Base-by-base conservation (phyloP, 2,888 invertebrate genomes). In the Penaeus monodon region DNA sequence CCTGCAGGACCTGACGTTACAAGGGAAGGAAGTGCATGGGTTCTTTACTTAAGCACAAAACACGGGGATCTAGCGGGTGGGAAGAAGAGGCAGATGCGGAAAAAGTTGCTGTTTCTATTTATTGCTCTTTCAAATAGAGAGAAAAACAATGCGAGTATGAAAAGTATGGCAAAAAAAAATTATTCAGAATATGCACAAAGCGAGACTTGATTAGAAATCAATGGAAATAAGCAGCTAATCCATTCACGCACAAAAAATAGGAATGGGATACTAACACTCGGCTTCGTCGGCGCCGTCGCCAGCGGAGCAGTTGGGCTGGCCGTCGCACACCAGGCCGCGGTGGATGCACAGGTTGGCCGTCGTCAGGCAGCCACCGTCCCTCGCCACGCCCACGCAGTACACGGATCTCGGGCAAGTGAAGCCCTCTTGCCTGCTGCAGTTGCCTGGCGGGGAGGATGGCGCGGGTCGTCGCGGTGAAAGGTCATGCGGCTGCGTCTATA, bases 261-360 rank as follows among this genome's bases (percentile, higher is more conserved):
- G 22, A 63, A 24, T 17, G 33, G 17, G 22, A 20, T n/a, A 77
- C 84, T 84, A 10, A 84, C 84, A 84, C 6, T 76, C 76, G 24
- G 27, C 38, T n/a, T 84, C 84, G 29, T 84, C 84, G 27, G 84
- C 63, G 38, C 65, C 33, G 38, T 84, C 84, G 24, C 84, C 84
- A 24, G 27, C 64, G 12, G 84, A 84, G 76, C 84, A 84, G 65
- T 77, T 77, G 64, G 84, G 84, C 27, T 76, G 77, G 29, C 76
- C 77, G 29, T 84, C 84, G 70, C 84, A 84, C 22, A 84, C 84
- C 2, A 84, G 84, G 66, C 76, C 66, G 33, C 63, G 74, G 65
- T 84, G 74, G 65, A 84, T 84, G 76, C 84, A 84, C 65, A 84
- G 76, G 38, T 84, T 74, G n/a, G 84, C 84, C 17, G 84, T 84